phyloP scores from a whole-genome alignment of 2,113 vertebrate genomes.

The Mirounga angustirostris region DNA sequence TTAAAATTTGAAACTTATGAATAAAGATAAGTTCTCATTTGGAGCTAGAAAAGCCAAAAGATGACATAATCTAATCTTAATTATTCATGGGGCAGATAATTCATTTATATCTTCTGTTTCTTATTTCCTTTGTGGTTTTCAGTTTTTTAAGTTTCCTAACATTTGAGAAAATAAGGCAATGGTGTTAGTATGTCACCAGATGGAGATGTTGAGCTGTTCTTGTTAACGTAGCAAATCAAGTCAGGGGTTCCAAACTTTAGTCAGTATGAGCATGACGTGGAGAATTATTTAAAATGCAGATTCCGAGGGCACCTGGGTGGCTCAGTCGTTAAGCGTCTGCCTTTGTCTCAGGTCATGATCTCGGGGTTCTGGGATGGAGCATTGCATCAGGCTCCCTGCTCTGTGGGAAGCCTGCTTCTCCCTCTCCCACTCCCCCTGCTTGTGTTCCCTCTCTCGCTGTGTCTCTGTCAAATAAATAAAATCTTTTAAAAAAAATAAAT shows the following conservation, averaged over 20 bases:
- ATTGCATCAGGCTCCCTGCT: no score
- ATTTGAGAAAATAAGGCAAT: constrained; percentile 9
- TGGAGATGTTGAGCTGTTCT: constrained; percentile 26
- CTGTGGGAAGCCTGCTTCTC: no score
- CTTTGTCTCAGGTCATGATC: no score
- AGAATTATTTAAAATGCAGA: constrained; percentile 10
- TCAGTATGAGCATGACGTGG: not conserved
- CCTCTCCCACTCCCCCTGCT: no score
- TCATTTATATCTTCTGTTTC: not conserved
- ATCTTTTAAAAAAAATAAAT: no score
- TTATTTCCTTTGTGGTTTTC: not conserved
- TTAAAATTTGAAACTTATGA: not conserved
- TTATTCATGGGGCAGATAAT: not conserved
- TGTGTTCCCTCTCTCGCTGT: no score
- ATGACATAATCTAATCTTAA: not conserved
- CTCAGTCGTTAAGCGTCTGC: no score
- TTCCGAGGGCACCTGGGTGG: no score
- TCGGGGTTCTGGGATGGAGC: no score
- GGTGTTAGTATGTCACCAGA: constrained; percentile 22
- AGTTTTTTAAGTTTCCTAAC: constrained; percentile 9
- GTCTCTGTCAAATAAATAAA: no score
- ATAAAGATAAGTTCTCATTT: not conserved
- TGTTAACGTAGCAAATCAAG: not conserved
- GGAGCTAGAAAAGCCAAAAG: not conserved
- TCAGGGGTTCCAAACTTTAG: not conserved